Conservation (phyloP, 1,140 invertebrate genomes). For the Drosophila miranda region DNA sequence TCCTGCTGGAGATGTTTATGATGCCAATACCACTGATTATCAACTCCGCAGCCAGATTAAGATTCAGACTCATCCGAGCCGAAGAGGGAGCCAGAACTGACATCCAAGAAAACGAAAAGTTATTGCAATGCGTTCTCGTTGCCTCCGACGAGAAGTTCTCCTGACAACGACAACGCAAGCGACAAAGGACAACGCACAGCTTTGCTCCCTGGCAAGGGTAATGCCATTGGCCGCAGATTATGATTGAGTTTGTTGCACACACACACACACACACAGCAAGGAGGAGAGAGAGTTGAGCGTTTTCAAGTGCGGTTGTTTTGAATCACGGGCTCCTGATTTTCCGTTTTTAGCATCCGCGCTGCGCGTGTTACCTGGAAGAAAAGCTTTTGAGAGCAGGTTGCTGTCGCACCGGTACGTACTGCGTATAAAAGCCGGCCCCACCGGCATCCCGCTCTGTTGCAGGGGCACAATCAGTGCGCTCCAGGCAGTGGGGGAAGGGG, state of each 20-base stretch:
- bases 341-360: too few species aligned
- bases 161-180: slow-evolving; percentile 34
- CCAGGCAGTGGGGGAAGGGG: too few species aligned
- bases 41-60: slow-evolving; percentile 56
- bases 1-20: slow-evolving; percentile 71
- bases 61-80: slow-evolving; percentile 43
- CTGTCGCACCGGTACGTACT: too few species aligned
- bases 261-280: slow-evolving; percentile 9
- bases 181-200: slow-evolving; percentile 1
- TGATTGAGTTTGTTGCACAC: slow-evolving; percentile 72
- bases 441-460: too few species aligned
- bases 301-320: too few species aligned
- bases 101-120: slow-evolving; percentile 70
- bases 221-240: slow-evolving; percentile 71
- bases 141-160: slow-evolving; percentile 60
- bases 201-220: slow-evolving; percentile 28
- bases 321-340: too few species aligned
- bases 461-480: too few species aligned
- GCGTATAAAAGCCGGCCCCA: too few species aligned
- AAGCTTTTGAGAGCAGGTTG: too few species aligned
- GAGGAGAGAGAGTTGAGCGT: too few species aligned
- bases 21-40: slow-evolving; percentile 77
- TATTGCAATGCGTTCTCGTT: slow-evolving; percentile 68
- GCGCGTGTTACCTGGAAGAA: too few species aligned
- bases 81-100: slow-evolving; percentile 16